Conservation (phyloP, 2,113 vertebrate genomes). For the Cyanoderma ruficeps region DNA sequence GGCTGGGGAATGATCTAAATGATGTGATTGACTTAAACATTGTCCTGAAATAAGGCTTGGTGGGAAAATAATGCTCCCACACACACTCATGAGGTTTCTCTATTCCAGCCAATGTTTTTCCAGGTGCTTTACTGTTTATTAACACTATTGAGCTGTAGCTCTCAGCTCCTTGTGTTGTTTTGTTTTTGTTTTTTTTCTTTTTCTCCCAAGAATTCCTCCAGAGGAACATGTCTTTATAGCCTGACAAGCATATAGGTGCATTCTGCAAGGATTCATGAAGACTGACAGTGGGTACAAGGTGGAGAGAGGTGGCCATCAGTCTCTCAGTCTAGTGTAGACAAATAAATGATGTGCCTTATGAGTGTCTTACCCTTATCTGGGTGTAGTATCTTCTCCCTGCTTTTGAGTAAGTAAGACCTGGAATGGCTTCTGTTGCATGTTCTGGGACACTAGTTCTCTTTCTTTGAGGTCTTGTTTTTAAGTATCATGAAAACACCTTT, state of each 20-base stretch:
- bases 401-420: not conserved
- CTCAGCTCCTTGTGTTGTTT: not conserved
- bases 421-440: not conserved
- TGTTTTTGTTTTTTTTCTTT: not conserved
- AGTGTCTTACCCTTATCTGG: not conserved
- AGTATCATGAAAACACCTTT: not conserved
- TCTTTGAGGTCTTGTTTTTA: not conserved
- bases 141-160: not conserved
- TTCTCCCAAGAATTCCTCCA: not conserved
- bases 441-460: not conserved
- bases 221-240: not conserved
- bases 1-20: not conserved
- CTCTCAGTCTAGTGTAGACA: not conserved
- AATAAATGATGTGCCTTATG: not conserved
- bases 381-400: not conserved
- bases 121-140: constrained; percentile 26
- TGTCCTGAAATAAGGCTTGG: not conserved
- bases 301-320: not conserved
- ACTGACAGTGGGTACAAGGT: not conserved
- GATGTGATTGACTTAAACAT: not conserved
- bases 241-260: not conserved
- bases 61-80: not conserved
- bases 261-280: not conserved
- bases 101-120: not conserved
- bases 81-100: not conserved